Evolutionary conservation across 2,113 vertebrate genomes (phyloP).

Genomic region (Scatophagus argus): DNA sequence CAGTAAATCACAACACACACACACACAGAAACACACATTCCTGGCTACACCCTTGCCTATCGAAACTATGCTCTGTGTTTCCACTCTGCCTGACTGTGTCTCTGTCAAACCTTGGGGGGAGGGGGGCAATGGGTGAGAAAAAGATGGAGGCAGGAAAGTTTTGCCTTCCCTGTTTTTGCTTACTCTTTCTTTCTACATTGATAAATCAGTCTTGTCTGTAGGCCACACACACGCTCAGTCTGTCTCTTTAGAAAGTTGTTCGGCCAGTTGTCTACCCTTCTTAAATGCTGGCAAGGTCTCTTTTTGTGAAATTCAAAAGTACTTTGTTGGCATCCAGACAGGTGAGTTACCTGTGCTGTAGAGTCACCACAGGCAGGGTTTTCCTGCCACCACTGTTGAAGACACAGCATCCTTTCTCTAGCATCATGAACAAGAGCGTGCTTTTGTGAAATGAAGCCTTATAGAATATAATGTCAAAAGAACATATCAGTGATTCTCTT

Average conservation of each 20-base stretch:
- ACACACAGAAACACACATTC: constrained; percentile 40
- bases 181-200: not conserved
- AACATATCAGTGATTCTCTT: not conserved
- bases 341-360: not conserved
- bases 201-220: not conserved
- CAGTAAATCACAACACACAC: constrained; percentile 71
- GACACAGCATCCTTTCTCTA: constrained; percentile 2
- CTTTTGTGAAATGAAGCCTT: not conserved
- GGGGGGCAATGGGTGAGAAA: not conserved
- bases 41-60: constrained; percentile 69
- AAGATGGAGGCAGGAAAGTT: not conserved
- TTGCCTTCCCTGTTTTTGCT: not conserved
- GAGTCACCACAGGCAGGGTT: not conserved
- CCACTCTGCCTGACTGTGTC: constrained; percentile 34
- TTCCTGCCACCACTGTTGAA: not conserved
- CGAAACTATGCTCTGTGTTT: constrained; percentile 70
- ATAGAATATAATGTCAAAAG: too few relatives aligned
- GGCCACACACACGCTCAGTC: not conserved
- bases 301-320: constrained; percentile 4
- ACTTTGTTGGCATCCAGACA: constrained; percentile 10
- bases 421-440: not conserved
- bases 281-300: not conserved
- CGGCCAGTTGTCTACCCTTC: not conserved
- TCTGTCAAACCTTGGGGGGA: constrained; percentile 15
- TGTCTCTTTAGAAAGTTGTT: not conserved